These are phyloP conservation scores for Agonopterix subpropinquella DNA, from an alignment of 2,888 invertebrate genomes.

Conservation along the genomic window DNA sequence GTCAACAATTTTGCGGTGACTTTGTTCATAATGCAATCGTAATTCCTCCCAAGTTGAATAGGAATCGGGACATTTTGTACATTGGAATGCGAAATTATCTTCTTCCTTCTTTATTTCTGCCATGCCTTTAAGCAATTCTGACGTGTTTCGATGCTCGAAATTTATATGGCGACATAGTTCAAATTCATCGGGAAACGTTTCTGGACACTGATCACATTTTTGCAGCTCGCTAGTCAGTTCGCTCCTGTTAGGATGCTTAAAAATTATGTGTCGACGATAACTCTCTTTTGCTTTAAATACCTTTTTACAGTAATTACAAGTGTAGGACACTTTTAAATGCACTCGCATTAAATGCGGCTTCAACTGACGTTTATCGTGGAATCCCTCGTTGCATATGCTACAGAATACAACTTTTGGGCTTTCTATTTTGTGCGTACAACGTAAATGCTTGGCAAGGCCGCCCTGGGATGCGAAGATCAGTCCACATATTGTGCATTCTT, in stretches of 20 bases:
- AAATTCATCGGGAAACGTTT: conserved; percentile 51
- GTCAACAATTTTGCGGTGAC: conserved; percentile 38
- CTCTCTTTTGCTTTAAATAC: conserved; percentile 59
- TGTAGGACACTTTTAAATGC: conserved; percentile 58
- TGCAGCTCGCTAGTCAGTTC: conserved; percentile 26
- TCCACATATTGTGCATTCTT: conserved; percentile 57
- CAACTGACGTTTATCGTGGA: conserved; percentile 50
- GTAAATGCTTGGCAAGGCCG: conserved; percentile 54
- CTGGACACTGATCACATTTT: conserved; percentile 50
- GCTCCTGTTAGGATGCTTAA: conserved; percentile 42
- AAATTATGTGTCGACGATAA: conserved; percentile 49
- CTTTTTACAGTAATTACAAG: conserved; percentile 52
- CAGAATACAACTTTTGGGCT: conserved; percentile 53
- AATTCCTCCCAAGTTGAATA: conserved; percentile 46
- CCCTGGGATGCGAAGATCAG: conserved; percentile 56
- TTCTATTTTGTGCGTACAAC: conserved; percentile 56
- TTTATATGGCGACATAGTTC: conserved; percentile 57
- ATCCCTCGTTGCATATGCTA: conserved; percentile 54
- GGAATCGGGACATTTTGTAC: conserved; percentile 51
- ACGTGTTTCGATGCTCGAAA: conserved; percentile 25
- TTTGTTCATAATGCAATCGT: conserved; percentile 47
- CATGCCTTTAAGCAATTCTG: conserved; percentile 14
- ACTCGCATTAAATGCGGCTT: conserved; percentile 57
- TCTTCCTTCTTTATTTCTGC: conserved; percentile 45
- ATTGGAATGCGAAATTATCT: conserved; percentile 44